A percentile compares a stretch with the other conserved stretches of the same genome.
Conservation (phyloP, 2,888 invertebrate species). For the Caenorhabditis becei region DNA sequence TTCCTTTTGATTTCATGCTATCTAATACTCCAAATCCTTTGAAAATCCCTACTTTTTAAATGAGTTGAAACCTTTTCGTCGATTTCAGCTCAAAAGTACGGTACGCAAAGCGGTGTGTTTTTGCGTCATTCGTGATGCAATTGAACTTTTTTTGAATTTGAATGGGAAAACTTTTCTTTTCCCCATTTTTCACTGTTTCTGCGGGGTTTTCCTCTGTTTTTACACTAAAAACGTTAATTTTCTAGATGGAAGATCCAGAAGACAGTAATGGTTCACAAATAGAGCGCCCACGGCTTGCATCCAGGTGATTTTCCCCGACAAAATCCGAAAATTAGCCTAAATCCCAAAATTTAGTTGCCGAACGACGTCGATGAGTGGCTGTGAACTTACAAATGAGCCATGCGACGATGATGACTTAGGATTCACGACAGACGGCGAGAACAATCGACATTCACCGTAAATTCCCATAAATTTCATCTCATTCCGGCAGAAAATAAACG, state of each 20-base stretch:
- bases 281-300: constrained; percentile 5
- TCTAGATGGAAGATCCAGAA: constrained; percentile 29
- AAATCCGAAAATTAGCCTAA: background rate
- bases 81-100: constrained; percentile 20
- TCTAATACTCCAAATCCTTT: too few relatives aligned
- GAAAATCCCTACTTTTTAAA: too few relatives aligned
- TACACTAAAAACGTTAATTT: background rate
- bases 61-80: background rate
- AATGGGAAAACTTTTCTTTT: background rate
- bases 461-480: background rate
- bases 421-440: constrained; percentile 59
- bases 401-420: constrained; percentile 33
- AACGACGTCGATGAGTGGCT: constrained; percentile 25
- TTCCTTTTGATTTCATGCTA: too few relatives aligned
- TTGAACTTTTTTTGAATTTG: constrained; percentile 1
- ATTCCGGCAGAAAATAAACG: constrained; percentile 11
- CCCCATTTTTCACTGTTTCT: background rate
- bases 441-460: constrained; percentile 49
- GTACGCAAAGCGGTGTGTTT: constrained; percentile 18
- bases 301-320: constrained; percentile 1
- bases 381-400: constrained; percentile 1
- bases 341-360: constrained; percentile 1
- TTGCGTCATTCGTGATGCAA: constrained; percentile 20
- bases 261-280: constrained; percentile 28
- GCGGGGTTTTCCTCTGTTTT: background rate